phyloP scores from a whole-genome alignment of 2,113 vertebrate species.

The western clawed frog (Xenopus tropicalis) region UCB_Xtro_10.0 CM004446.2:35378001-35378500 shows the following conservation, averaged over 20 bases:
- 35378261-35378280: background rate
- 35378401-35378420: conserved; percentile 20
- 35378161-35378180: background rate
- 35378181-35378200: conserved; percentile 15
- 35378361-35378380: background rate
- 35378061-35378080: conserved; percentile 2
- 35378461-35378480: conserved; percentile 30
- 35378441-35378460: conserved; percentile 34
- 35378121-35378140: background rate
- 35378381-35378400: background rate
- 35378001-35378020: background rate
- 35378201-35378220: background rate
- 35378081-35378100: conserved; percentile 1
- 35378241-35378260: background rate
- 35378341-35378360: background rate
- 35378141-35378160: conserved; percentile 18
- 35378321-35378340: background rate
- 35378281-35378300: background rate
- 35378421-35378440: background rate
- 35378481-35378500: conserved; percentile 14
- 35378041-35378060: background rate
- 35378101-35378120: background rate
- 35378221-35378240: background rate
- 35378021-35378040: conserved; percentile 38
- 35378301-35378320: background rate